These are phyloP conservation scores for Synanthedon vespiformis DNA, from an alignment of 2,888 invertebrate genomes.

Conservation along the genomic window DNA sequence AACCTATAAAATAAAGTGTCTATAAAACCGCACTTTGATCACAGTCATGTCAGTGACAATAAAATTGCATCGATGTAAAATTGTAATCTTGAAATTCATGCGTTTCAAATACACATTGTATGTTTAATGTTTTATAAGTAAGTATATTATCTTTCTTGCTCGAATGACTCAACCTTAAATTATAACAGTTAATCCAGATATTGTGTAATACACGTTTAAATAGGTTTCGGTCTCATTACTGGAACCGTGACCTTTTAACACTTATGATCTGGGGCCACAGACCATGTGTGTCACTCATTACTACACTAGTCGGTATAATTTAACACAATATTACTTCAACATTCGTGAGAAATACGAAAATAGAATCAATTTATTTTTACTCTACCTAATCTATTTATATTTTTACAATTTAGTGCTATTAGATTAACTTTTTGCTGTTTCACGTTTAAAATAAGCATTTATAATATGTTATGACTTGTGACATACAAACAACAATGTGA, in stretches of 20 bases:
- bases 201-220: background rate
- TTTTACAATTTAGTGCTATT: too few species aligned
- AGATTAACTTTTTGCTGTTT: too few species aligned
- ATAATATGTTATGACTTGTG: background rate
- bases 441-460: too few species aligned
- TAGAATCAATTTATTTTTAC: too few species aligned
- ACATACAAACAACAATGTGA: too few species aligned
- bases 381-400: too few species aligned
- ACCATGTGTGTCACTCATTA: slow-evolving; percentile 6
- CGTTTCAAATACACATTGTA: too few species aligned
- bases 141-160: too few species aligned
- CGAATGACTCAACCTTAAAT: background rate
- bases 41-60: background rate
- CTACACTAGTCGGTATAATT: slow-evolving; percentile 2
- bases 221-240: background rate
- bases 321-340: background rate
- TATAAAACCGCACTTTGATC: background rate
- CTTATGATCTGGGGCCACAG: slow-evolving; percentile 4
- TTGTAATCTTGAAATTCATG: too few species aligned
- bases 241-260: slow-evolving; percentile 10
- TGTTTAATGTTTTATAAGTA: too few species aligned
- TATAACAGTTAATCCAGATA: background rate
- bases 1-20: too few species aligned
- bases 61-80: too few species aligned
- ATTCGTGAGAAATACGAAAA: background rate